Conservation (phyloP, 2,888 invertebrate genomes). For the Calameuta idolon region DNA sequence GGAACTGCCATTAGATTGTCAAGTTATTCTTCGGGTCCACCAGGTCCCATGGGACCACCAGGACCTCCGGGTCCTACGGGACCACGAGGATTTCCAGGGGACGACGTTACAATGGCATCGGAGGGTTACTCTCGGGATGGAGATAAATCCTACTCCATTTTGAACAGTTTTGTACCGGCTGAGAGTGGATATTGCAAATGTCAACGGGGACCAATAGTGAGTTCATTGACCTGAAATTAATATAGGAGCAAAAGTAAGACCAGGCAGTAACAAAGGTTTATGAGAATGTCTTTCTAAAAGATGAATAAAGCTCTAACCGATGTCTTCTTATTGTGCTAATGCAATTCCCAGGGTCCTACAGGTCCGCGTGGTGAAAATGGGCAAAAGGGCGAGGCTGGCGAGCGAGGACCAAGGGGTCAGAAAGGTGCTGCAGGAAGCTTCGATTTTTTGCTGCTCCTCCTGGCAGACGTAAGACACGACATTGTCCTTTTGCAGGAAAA, state of each 20-base stretch:
- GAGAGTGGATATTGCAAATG: constrained; percentile 74
- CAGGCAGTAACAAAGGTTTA: background rate
- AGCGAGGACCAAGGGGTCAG: constrained; percentile 71
- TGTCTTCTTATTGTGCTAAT: constrained; percentile 1
- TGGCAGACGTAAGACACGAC: constrained; percentile 76
- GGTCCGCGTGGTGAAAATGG: constrained; percentile 74
- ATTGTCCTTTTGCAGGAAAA: constrained; percentile 73
- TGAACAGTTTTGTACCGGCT: constrained; percentile 73
- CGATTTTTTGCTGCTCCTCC: constrained; percentile 74
- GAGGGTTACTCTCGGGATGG: constrained; percentile 23
- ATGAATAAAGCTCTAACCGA: background rate
- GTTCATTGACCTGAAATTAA: constrained; percentile 32
- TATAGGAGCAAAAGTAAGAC: background rate
- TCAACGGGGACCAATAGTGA: constrained; percentile 76
- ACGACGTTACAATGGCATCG: constrained; percentile 17
- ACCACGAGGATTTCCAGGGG: constrained; percentile 67
- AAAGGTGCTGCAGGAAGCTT: constrained; percentile 74
- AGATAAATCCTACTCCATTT: constrained; percentile 70
- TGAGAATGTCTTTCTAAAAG: background rate
- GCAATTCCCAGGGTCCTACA: constrained; percentile 70
- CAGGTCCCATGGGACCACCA: constrained; percentile 68
- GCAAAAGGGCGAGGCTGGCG: constrained; percentile 73
- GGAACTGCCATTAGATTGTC: constrained; percentile 69
- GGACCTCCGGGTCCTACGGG: constrained; percentile 68
- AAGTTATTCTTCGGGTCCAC: constrained; percentile 70